Evolutionary conservation across 2,113 vertebrate species (phyloP), one percentile per base, ranked within the genome.

Genomic region (Hystrix brachyura): DNA sequence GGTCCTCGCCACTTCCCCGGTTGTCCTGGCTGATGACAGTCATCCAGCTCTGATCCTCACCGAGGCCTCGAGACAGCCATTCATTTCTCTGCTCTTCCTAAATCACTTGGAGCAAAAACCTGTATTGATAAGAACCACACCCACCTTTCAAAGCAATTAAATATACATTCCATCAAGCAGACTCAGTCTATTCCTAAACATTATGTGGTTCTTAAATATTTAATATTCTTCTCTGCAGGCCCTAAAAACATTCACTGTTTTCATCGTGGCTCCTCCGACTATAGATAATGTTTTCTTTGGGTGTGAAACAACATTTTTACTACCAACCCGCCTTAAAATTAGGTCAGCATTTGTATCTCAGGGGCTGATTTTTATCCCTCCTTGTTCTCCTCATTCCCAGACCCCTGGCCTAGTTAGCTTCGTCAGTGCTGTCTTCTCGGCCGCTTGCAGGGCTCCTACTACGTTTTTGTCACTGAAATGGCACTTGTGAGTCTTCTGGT

Each of bases 291-390:
- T 80, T 94, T 96, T 88, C 79, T 53, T 79, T 43, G 74, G 48
- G 57, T 93, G 43, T 69, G 65, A 53, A 32, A 72, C 62, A 91
- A 23, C 78, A 65, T 64, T 92, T 59, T 92, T 74, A 69, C 69
- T 89, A 51, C 57, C 34, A 76, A 53, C 81, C 46, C 57, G 27
- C 87, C 57, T 95, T 94, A 85, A 94, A 97, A 97, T 94, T 5
- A 94, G 97, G 96, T 96, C 95, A 96, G 62, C 67, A 38, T 92
- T 90, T 82, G 87, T 80, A 10, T 91, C 89, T 94, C 21, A 71
- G 65, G 81, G 90, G 21, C 43, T 78, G 92, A 14, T 78, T 79
- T 94, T 84, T 78, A 43, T 32, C 38, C 80, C 48, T 55, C 48
- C 55, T 27, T 12, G 78, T 25, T 46, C 13, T 88, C 1, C 46